Conservation (phyloP, 1,140 invertebrate genomes). For the Panagrolaimus sp. region DNA sequence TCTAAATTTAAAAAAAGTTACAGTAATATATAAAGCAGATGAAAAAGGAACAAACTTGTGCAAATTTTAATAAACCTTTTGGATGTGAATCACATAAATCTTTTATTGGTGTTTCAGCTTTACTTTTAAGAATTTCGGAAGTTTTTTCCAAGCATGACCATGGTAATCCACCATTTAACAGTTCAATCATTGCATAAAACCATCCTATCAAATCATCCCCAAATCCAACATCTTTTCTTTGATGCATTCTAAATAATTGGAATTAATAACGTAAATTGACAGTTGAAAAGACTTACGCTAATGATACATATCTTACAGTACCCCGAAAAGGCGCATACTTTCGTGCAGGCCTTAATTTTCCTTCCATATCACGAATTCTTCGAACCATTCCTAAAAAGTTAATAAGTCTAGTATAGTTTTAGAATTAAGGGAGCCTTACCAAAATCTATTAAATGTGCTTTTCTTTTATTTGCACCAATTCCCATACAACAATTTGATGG, state of each 20-base stretch:
- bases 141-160: constrained; percentile 9
- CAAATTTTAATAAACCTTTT: constrained; percentile 4
- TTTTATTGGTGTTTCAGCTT: background rate
- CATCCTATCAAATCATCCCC: constrained; percentile 7
- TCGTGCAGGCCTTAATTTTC: background rate
- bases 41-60: background rate
- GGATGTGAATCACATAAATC: constrained; percentile 8
- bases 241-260: too few relatives aligned
- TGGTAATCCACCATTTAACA: background rate
- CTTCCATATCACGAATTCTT: constrained; percentile 7
- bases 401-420: too few relatives aligned
- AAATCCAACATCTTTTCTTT: background rate
- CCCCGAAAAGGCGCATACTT: constrained; percentile 1
- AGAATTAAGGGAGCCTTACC: background rate
- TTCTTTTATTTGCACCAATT: background rate
- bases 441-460: constrained; percentile 7
- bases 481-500: constrained; percentile 13
- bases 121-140: background rate
- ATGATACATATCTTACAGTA: background rate
- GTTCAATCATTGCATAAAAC: constrained; percentile 10
- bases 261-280: too few relatives aligned
- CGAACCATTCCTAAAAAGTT: constrained; percentile 10
- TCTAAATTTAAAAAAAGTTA: background rate
- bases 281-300: too few relatives aligned
- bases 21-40: too few relatives aligned